Percentiles rank a stretch among this genome's conserved stretches.
Conservation (phyloP, 2,797 vertebrate species). For the Gambusia yucatana region DNA sequence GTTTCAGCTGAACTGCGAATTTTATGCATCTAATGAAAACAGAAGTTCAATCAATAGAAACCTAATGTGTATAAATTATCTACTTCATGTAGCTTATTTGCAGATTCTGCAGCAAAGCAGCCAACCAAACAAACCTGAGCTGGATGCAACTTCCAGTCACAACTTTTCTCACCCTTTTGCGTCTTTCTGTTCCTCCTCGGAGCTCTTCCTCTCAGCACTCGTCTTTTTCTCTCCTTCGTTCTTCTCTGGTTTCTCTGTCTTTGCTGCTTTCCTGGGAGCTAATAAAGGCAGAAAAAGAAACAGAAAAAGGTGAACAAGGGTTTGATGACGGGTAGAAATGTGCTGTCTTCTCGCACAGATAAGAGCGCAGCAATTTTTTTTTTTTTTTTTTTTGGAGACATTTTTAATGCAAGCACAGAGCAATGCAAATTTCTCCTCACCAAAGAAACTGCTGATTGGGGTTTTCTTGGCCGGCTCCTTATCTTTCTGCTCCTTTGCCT, state of each 20-base stretch:
- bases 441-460: slow-evolving; percentile 87
- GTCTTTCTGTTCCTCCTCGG: slow-evolving; percentile 62
- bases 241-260: slow-evolving; percentile 72
- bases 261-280: slow-evolving; percentile 85
- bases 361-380: slow-evolving; percentile 51
- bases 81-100: background rate
- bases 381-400: slow-evolving; percentile 18
- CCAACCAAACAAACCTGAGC: background rate
- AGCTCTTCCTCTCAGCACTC: slow-evolving; percentile 45
- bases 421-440: slow-evolving; percentile 78
- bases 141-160: background rate
- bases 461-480: slow-evolving; percentile 71
- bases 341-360: slow-evolving; percentile 39
- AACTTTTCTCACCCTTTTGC: slow-evolving; percentile 42
- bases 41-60: background rate
- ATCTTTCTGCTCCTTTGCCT: slow-evolving; percentile 63
- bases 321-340: slow-evolving; percentile 28
- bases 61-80: background rate
- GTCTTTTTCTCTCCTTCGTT: slow-evolving; percentile 55
- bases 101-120: background rate
- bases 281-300: background rate
- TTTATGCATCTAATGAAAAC: background rate
- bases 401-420: slow-evolving; percentile 56
- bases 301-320: slow-evolving; percentile 15
- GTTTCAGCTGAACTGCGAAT: background rate